Evolutionary conservation across 2,797 vertebrate species (phyloP).

Genomic region (Telmatherina bonti): DNA sequence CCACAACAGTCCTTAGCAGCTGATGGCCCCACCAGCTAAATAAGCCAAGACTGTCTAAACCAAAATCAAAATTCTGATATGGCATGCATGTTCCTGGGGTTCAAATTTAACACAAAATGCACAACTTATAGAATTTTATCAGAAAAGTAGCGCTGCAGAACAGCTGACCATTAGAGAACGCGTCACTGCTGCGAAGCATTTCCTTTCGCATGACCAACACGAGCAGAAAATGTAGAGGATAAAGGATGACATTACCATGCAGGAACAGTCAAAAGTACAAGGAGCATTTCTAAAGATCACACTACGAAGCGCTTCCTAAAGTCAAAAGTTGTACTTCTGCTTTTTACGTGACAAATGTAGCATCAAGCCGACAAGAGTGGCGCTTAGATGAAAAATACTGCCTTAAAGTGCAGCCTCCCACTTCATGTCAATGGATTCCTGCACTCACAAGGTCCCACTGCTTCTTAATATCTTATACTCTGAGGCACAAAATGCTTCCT

Average conservation of each 20-base stretch:
- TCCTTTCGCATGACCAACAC: too few relatives aligned
- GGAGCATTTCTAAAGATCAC: constrained; percentile 25
- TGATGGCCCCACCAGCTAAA: background rate
- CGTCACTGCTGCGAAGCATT: too few relatives aligned
- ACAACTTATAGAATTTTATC: background rate
- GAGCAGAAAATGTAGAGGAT: constrained; percentile 5
- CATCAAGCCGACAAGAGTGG: constrained; percentile 14
- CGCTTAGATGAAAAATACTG: constrained; percentile 17
- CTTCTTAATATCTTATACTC: constrained; percentile 66
- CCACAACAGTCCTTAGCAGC: background rate
- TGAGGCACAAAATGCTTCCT: constrained; percentile 47
- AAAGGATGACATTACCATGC: constrained; percentile 26
- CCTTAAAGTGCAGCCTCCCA: constrained; percentile 37
- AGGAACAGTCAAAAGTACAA: constrained; percentile 8
- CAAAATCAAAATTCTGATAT: background rate
- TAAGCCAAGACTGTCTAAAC: background rate
- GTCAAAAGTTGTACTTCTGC: constrained; percentile 15
- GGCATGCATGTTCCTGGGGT: background rate
- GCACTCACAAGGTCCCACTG: constrained; percentile 37
- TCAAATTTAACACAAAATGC: background rate
- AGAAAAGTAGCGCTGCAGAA: background rate
- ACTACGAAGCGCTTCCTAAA: constrained; percentile 14
- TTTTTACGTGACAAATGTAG: constrained; percentile 22
- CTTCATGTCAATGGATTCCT: constrained; percentile 42
- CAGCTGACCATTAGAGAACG: background rate